Evolutionary conservation across 2,888 invertebrate species (phyloP).

Genomic region (Carabus problematicus): DNA sequence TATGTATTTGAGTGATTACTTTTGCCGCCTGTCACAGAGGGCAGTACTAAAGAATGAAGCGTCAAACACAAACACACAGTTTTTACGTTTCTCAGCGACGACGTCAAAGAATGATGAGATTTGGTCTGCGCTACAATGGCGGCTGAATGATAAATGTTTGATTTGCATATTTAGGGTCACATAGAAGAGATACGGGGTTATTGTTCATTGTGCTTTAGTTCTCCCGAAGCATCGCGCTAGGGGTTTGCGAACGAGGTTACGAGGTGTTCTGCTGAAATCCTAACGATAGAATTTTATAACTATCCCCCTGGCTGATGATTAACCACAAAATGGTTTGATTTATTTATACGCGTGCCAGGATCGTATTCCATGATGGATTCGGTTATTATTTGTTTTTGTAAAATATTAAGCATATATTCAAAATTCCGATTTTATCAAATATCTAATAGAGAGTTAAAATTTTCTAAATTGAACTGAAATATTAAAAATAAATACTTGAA

Average conservation of each 20-base stretch:
- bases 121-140: conserved; percentile 12
- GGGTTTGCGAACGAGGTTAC: background rate
- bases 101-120: conserved; percentile 22
- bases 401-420: too few species aligned
- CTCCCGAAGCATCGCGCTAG: too few species aligned
- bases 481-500: too few species aligned
- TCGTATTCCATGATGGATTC: too few species aligned
- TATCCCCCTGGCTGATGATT: conserved; percentile 21
- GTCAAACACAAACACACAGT: conserved; percentile 16
- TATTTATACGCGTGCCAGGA: conserved; percentile 16
- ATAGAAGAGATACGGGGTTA: conserved; percentile 10
- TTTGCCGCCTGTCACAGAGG: too few species aligned
- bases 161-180: conserved; percentile 20
- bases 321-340: conserved; percentile 26
- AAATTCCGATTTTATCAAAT: background rate
- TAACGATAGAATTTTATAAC: too few species aligned
- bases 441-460: background rate
- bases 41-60: too few species aligned
- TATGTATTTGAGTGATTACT: too few species aligned
- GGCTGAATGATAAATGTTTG: conserved; percentile 24
- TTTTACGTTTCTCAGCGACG: conserved; percentile 29
- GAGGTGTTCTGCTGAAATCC: conserved; percentile 19
- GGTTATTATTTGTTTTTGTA: too few species aligned
- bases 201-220: background rate
- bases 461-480: too few species aligned